Base-by-base conservation (phyloP, 23 tunicate genomes). In the Styela clava region DNA sequence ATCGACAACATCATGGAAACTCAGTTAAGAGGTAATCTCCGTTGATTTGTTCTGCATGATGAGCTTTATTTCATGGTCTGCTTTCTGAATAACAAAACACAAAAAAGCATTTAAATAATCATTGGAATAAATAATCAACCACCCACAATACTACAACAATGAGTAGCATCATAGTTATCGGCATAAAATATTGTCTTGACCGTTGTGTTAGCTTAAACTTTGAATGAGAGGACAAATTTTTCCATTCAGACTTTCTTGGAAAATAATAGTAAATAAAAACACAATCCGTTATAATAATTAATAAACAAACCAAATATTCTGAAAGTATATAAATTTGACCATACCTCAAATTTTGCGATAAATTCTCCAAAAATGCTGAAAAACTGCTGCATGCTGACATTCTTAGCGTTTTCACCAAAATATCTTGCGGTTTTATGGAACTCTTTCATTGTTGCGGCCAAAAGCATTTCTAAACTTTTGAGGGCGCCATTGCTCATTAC, bases 331-430 rank as follows among this genome's bases (percentile, higher is more conserved):
- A 28, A 34, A 26, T n/a, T 32, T 16, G 34, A 71, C 34, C 27
- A 81, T 84, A 93, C 98, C 81, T 84, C 80, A 80, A 93, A 93
- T 73, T 93, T 93, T 5, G 79, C 52, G 7, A 85, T 93, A 51
- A 93, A 93, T 74, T 88, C 88, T 23, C 86, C 90, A 72, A 93
- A 93, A 27, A 93, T 93, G 34, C 69, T 88, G 61, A 93, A 93
- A 81, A 93, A 93, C 31, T 84, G 92, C 74, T 93, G 98, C 93
- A 93, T 93, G 82, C 89, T 86, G n/a, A 93, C 79, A 35, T 84
- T 84, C 62, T 87, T 87, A 34, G 92, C 91, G 37, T 93, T 87
- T 78, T 93, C 98, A 19, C 98, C 98, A 52, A 93, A 93, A 56
- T 93, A 93, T 56, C 80, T 85, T 30, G 98, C 98, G 33, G 69